These are phyloP conservation scores for Daptonema setosum DNA, from an alignment of 2,888 invertebrate species.

Conservation along the genomic window DNA sequence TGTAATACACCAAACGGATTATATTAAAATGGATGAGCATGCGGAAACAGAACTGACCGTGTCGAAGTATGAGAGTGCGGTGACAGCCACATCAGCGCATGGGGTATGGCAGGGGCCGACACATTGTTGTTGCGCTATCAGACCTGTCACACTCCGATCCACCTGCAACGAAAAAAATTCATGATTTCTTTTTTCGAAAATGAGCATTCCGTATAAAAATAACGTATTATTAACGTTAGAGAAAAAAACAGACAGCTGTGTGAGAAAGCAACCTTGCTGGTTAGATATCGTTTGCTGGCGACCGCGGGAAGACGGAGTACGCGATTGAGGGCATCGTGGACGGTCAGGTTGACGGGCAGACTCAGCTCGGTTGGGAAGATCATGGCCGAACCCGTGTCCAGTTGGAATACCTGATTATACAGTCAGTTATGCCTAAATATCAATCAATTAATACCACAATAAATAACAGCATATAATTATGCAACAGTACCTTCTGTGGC, in stretches of 20 bases:
- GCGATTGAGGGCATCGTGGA: conserved; percentile 47
- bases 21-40: no score
- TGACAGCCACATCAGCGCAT: conserved; percentile 69
- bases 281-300: conserved; percentile 77
- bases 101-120: conserved; percentile 91
- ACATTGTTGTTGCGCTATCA: conserved; percentile 91
- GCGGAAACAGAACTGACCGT: no score
- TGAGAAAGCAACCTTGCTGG: conserved; percentile 52
- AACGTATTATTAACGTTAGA: neutral
- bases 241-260: neutral
- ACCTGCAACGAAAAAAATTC: conserved; percentile 18
- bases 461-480: no score
- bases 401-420: neutral
- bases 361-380: neutral
- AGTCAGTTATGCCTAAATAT: neutral
- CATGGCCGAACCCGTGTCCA: neutral
- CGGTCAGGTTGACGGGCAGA: conserved; percentile 39
- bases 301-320: conserved; percentile 68
- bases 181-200: neutral
- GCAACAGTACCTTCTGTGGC: conserved; percentile 59
- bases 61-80: conserved; percentile 58
- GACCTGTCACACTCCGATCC: conserved; percentile 64
- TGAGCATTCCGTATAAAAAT: neutral
- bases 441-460: neutral
- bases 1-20: no score